Conservation (phyloP, 2,888 invertebrate species). For the Belgica antarctica region DNA sequence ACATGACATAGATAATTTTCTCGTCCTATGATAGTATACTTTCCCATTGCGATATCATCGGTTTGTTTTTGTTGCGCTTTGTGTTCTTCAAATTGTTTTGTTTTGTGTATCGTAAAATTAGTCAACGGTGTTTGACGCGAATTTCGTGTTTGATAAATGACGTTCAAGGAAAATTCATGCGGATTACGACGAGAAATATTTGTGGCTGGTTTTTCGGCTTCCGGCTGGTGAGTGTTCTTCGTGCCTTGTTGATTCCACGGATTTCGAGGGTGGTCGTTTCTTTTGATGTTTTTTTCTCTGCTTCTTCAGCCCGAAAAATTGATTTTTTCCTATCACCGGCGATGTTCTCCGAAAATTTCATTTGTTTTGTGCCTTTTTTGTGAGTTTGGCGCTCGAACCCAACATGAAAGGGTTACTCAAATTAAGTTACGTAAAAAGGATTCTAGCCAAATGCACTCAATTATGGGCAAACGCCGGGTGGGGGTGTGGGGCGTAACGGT, state of each 20-base stretch:
- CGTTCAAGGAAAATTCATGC: neutral
- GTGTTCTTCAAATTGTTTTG: slow-evolving; percentile 12
- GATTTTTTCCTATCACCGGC: slow-evolving; percentile 12
- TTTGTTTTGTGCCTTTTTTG: neutral
- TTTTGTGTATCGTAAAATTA: neutral
- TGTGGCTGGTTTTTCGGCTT: too few species aligned
- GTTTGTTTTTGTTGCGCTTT: slow-evolving; percentile 4
- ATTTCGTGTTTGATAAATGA: neutral
- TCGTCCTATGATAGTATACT: slow-evolving; percentile 11
- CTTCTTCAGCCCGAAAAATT: slow-evolving; percentile 20
- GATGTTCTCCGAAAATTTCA: neutral
- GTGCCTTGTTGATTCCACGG: too few species aligned
- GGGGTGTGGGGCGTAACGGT: neutral
- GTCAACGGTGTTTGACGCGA: neutral
- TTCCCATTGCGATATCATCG: neutral
- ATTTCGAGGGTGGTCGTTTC: too few species aligned
- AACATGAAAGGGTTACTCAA: slow-evolving; percentile 12
- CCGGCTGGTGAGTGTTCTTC: too few species aligned
- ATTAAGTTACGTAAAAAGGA: neutral
- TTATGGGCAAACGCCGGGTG: neutral
- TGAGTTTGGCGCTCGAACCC: neutral
- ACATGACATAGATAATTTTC: slow-evolving; percentile 34
- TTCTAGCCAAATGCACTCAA: neutral
- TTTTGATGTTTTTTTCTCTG: slow-evolving; percentile 7
- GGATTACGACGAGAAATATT: neutral